phyloP scores from a whole-genome alignment of 2,113 vertebrate species.

The Zosterops borbonicus region DNA sequence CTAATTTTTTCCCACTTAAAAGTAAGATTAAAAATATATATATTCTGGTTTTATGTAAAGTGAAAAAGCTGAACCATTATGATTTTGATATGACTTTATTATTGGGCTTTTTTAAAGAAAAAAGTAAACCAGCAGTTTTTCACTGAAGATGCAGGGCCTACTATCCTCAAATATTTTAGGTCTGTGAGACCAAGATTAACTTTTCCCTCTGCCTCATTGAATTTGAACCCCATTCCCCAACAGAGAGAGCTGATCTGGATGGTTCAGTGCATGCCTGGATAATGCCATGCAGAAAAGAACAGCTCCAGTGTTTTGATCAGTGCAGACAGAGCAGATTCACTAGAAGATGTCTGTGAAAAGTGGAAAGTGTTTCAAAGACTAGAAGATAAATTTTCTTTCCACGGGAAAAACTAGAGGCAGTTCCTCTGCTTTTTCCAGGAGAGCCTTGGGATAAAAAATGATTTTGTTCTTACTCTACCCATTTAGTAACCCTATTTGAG shows the following conservation, averaged over 20 bases:
- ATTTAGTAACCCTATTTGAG: background rate
- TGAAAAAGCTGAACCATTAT: rapidly evolving
- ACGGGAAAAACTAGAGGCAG: background rate
- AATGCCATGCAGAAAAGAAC: background rate
- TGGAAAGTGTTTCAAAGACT: background rate
- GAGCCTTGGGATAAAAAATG: background rate
- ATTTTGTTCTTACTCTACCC: background rate
- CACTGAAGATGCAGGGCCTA: background rate
- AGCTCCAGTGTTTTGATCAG: background rate
- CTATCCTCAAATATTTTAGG: background rate
- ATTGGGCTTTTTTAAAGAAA: rapidly evolving
- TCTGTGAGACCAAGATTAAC: background rate
- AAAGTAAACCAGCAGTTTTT: background rate
- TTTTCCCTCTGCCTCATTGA: background rate
- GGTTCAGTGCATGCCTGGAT: background rate
- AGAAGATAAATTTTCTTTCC: background rate
- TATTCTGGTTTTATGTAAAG: background rate
- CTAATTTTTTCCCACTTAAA: background rate
- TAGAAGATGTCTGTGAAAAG: rapidly evolving
- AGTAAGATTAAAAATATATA: background rate
- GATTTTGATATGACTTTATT: background rate
- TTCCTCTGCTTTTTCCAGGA: background rate
- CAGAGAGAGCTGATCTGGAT: background rate
- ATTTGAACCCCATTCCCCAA: background rate
- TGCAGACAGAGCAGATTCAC: background rate